phyloP scores from a whole-genome alignment of 2,113 vertebrate species.

The Clarias batrachus region DNA sequence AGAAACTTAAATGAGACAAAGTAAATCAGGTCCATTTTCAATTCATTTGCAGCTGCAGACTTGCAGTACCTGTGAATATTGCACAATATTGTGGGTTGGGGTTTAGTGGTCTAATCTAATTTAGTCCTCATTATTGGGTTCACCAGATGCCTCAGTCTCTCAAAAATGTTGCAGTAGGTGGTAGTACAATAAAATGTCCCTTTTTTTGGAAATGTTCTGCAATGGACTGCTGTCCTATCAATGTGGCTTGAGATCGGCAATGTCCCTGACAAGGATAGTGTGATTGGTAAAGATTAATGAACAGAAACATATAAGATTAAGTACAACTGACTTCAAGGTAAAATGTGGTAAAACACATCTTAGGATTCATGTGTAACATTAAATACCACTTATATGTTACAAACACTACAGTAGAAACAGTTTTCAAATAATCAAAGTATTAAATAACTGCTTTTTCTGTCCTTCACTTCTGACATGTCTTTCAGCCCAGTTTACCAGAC shows the following conservation, averaged over 20 bases:
- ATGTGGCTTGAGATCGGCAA: background rate
- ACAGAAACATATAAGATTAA: no score
- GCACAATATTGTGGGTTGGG: no score
- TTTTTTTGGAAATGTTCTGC: background rate
- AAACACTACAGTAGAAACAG: background rate
- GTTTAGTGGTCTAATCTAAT: no score
- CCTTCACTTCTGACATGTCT: background rate
- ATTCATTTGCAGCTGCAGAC: background rate
- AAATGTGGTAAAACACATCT: background rate
- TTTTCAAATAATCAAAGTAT: background rate
- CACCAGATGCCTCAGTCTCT: no score
- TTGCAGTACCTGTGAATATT: background rate
- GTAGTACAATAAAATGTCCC: background rate
- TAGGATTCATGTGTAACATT: background rate
- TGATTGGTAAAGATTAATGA: background rate
- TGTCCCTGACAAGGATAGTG: background rate
- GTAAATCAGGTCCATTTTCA: no score
- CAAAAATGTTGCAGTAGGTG: background rate
- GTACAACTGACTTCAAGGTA: background rate
- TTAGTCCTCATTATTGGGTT: no score
- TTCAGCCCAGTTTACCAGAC: constrained; percentile 55
- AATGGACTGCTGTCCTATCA: background rate
- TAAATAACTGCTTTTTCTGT: background rate
- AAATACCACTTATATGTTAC: background rate
- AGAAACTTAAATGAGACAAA: constrained; percentile 24